phyloP scores from a whole-genome alignment of 2,797 vertebrate genomes.

The Alcedo atthis region DNA sequence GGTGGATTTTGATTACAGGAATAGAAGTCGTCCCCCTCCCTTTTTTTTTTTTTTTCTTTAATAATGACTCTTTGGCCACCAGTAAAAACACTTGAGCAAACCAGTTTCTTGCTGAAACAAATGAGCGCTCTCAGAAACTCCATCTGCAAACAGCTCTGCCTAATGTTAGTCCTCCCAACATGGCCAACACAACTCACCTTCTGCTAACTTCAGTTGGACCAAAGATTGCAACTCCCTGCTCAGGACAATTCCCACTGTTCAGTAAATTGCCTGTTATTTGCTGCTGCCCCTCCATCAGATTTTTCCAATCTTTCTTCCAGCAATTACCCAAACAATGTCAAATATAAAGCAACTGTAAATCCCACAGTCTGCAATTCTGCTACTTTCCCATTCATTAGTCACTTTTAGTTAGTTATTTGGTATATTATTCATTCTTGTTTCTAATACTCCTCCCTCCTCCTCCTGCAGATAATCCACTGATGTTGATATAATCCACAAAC shows the following conservation, averaged over 20 bases:
- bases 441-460: neutral
- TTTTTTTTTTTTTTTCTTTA: neutral
- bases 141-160: neutral
- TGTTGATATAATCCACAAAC: conserved; percentile 26
- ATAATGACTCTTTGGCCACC: neutral
- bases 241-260: neutral
- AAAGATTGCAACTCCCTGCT: neutral
- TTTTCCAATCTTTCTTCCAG: conserved; percentile 3
- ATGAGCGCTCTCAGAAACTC: neutral
- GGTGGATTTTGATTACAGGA: neutral
- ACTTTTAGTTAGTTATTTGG: neutral
- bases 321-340: neutral
- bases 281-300: neutral
- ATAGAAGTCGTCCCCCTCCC: neutral
- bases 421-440: neutral
- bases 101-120: neutral
- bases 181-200: neutral
- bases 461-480: conserved; percentile 17
- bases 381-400: neutral
- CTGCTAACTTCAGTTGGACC: neutral
- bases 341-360: neutral
- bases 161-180: no score
- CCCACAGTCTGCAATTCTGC: neutral
- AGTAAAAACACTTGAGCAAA: neutral
- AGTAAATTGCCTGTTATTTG: neutral